These are phyloP conservation scores for Lasioglossum figueresi DNA, from an alignment of 2,888 invertebrate genomes.

Conservation along the genomic window DNA sequence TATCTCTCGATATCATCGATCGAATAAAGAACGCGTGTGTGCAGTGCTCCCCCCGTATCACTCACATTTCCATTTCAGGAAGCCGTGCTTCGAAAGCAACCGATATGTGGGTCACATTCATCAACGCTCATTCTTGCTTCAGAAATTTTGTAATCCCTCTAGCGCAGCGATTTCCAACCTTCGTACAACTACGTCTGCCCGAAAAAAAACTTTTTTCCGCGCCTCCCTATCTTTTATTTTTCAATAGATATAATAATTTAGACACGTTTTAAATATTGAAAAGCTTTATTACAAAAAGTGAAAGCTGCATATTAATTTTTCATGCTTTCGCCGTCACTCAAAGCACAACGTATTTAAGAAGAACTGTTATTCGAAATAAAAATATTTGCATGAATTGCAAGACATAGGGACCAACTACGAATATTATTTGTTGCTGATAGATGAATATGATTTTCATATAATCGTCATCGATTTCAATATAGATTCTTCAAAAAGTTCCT, in stretches of 20 bases:
- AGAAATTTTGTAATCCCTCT: background rate
- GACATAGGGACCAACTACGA: background rate
- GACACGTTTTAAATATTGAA: too few relatives aligned
- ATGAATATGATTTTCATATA: background rate
- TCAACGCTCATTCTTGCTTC: background rate
- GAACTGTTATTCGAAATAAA: too few relatives aligned
- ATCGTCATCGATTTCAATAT: background rate
- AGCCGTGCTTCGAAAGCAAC: background rate
- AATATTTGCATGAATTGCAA: background rate
- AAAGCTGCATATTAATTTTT: too few relatives aligned
- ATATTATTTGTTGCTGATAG: background rate
- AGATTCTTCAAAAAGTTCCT: background rate
- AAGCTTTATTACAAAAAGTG: too few relatives aligned
- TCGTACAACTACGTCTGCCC: too few relatives aligned
- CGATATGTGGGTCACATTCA: background rate
- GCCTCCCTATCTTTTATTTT: too few relatives aligned
- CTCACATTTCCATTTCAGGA: constrained; percentile 3
- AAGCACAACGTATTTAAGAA: background rate
- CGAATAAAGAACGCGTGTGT: background rate
- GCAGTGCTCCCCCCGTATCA: background rate
- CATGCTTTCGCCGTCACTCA: too few relatives aligned
- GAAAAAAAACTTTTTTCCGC: too few relatives aligned
- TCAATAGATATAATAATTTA: too few relatives aligned
- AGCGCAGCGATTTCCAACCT: too few relatives aligned
- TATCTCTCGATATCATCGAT: constrained; percentile 4